Base-by-base conservation (phyloP, 2,113 vertebrate genomes). In the Arenaria interpres region DNA sequence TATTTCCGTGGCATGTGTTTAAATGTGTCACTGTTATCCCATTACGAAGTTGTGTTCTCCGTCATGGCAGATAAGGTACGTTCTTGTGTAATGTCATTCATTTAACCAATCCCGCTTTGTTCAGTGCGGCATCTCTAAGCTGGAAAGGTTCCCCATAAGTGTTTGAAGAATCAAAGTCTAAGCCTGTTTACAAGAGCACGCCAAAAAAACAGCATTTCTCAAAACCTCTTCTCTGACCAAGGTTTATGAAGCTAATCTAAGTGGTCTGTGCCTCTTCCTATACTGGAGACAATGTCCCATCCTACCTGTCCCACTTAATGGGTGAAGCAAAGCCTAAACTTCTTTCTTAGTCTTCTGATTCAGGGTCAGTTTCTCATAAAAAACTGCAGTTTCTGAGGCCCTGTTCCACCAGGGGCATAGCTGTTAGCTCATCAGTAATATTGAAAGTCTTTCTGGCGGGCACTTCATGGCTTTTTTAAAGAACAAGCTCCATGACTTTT, bases 401-500 rank as follows among this genome's bases (percentile, higher is more conserved):
- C 35, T 53, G 76, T 53, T 62, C 30, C 75, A 56, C 7, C 83
- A 90, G 62, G n/a, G 33, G 46, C 37, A 75, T 21, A 45, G 56
- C 73, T 92, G 11, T 75, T 73, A 64, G 77, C 35, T 73, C 84
- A 93, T 5, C 66, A 82, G 15, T 78, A 87, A 81, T 69, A 41
- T 0, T 60, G 24, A 12, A 88, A 74, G 32, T 41, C 74, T 72
- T 90, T 69, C 84, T 94, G 84, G 77, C 54, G 28, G 10, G 32
- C 7, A 51, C 37, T 88, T 88, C 53, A 4, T 33, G 19, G 35
- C 1, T 89, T 68, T 95, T 94, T 89, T 22, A 60, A 90, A 96
- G 45, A 89, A 54, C 48, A 93, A 57, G 35, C 71, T 85, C 57
- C 41, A 46, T 54, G 88, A 89, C 90, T 91, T 97, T 83, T 80